Conservation (phyloP, 1,140 invertebrate species). For the Pachyrhynchus sulphureomaculatus region DNA sequence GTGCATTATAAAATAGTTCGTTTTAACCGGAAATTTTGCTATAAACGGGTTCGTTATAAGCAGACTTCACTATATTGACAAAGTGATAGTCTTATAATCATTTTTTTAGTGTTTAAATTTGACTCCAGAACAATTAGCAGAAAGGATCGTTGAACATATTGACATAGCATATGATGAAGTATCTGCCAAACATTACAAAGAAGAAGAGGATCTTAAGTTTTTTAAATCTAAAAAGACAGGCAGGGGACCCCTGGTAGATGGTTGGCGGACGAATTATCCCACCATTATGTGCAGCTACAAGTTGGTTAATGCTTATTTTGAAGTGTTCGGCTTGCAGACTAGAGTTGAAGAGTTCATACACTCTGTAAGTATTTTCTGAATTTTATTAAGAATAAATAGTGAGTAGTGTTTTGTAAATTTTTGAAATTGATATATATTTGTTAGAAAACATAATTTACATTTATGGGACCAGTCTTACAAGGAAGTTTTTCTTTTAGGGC, state of each 20-base stretch:
- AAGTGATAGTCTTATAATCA: too few species aligned
- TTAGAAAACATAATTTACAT: too few species aligned
- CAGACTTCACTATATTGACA: too few species aligned
- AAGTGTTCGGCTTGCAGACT: constrained; percentile 91
- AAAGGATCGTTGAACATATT: constrained; percentile 74
- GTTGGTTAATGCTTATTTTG: constrained; percentile 82
- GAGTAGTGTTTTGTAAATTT: too few species aligned
- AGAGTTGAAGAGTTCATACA: constrained; percentile 88
- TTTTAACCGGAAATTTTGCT: not conserved
- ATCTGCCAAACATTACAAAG: constrained; percentile 83
- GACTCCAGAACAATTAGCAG: constrained; percentile 70
- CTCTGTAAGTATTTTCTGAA: constrained; percentile 62
- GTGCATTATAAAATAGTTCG: too few species aligned
- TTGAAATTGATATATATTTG: too few species aligned
- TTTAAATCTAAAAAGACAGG: constrained; percentile 83
- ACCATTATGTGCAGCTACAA: constrained; percentile 96
- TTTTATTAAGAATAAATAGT: too few species aligned
- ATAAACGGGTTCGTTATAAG: not conserved
- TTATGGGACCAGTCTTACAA: too few species aligned
- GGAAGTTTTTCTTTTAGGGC: too few species aligned
- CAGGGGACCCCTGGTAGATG: constrained; percentile 77
- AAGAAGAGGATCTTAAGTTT: constrained; percentile 80
- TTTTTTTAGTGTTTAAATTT: constrained; percentile 71
- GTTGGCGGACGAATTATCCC: constrained; percentile 72
- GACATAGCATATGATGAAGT: constrained; percentile 90